Base-by-base conservation (phyloP, 2,888 invertebrate species). In the Ametastegia equiseti region DNA sequence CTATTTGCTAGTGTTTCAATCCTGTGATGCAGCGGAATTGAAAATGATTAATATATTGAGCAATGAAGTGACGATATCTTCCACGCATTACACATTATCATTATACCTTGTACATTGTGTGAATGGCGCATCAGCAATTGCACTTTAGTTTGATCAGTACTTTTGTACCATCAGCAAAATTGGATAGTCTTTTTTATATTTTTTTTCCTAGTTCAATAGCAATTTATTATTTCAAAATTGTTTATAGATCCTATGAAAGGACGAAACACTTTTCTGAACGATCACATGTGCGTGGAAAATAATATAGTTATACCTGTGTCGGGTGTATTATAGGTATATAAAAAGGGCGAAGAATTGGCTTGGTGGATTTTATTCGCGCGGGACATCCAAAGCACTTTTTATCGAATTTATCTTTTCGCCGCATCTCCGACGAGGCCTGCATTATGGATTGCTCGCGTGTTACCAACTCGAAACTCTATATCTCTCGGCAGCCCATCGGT, bases 371-470 rank as follows among this genome's bases (percentile, higher is more conserved):
- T 47, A 47, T 71, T 71, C 45, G 71, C 71, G 50, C 30, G 36
- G 33, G 36, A 54, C 50, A 19, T 57, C 36, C 45, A 23, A 13
- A 54, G 57, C n/a, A 78, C 27, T 78, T 78, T 87, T 86, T 86
- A 86, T 87, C 83, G 86, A 85, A 88, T 86, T 90, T 90, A 91
- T 91, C 91, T 90, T 84, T 84, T 84, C 84, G 87, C 84, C 86
- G 88, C 88, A 91, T 91, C 91, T 89, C 85, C 73, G 83, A 85
- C 86, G 85, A 81, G 84, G 87, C 84, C 88, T 90, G 88, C 89
- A 91, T 91, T 90, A 91, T 90, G 90, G 89, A 90, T 90, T 86
- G 87, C 88, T 91, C 89, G 91, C 91, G 91, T 91, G 91, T 89
- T 87, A 84, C 85, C 84, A 78, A 50, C 78, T 78, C 57, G 78